A percentile compares a stretch with the other conserved stretches of the same genome.
phyloP scores from a whole-genome alignment of 2,113 vertebrate species.

The Pelecanoides urinatrix region DNA sequence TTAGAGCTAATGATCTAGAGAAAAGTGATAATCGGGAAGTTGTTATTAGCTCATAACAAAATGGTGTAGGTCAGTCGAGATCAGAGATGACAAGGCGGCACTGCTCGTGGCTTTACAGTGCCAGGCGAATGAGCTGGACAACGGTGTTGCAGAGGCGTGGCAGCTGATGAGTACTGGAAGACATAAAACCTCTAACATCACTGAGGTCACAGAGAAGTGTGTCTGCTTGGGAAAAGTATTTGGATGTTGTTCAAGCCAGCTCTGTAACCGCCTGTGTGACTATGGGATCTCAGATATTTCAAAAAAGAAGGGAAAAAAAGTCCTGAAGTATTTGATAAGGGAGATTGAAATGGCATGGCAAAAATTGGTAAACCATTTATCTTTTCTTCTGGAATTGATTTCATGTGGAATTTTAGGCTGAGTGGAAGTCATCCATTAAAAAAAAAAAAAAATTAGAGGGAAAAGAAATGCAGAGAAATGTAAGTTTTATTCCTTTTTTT shows the following conservation, averaged over 20 bases:
- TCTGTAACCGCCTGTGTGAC: neutral
- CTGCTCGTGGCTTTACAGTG: accelerated
- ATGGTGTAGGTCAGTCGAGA: too few species aligned
- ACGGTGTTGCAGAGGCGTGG: neutral
- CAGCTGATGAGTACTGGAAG: neutral
- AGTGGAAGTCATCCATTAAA: neutral
- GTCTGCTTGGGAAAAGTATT: neutral
- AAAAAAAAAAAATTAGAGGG: neutral
- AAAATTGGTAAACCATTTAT: neutral
- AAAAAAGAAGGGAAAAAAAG: neutral
- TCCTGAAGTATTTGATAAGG: neutral
- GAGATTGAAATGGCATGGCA: neutral
- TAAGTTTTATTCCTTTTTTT: accelerated
- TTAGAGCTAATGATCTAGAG: neutral
- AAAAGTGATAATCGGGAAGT: neutral
- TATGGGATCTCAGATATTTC: neutral
- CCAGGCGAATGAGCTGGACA: neutral
- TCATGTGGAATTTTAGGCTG: neutral
- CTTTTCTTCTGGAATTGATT: neutral
- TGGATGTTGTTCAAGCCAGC: neutral
- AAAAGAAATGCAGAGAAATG: neutral
- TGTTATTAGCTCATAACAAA: neutral
- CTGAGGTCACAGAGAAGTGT: neutral
- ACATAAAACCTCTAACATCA: neutral
- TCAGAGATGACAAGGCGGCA: neutral